Evolutionary conservation across 1,140 invertebrate species (phyloP), one percentile per base, ranked within the genome.

Genomic region (Psilanteris sp.): DNA sequence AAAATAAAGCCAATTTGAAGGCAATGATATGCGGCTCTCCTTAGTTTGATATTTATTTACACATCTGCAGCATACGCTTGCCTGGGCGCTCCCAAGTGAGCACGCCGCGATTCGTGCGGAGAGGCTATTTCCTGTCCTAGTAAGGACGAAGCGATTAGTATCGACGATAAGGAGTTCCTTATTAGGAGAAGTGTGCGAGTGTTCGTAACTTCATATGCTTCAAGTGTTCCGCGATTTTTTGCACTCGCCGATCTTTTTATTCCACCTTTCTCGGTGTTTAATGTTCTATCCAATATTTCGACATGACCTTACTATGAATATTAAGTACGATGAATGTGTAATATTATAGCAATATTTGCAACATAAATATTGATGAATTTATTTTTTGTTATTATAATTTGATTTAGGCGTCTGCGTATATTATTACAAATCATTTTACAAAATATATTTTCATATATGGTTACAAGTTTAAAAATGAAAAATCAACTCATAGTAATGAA

Each of bases 51-150:
- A 70, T 57, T 77, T 70, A 71, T 77, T 77, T 70, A 70, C 59
- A 67, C 54, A 61, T 71, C 59, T 74, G 67, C 66, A 46, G 22
- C 55, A 44, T 43, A 61, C 57, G 37, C 18, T 52, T 41, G 31
- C 57, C 29, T 52, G 59, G 36, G 37, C 64, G 70, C 66, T 74
- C 57, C 70, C 59, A 68, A 72, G 34, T 37, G 61, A 74, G 71
- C 71, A 44, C 46, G 62, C 55, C 46, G 68, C 68, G 68, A 73
- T 71, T 76, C 66, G 66, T 76, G 73, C 66, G 55, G 61, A 67
- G 57, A 78, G 66, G 67, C 70, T 80, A 78, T 80, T 80, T 74
- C 79, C 77, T 77, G 73, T 78, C 66, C 66, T 72, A 70, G 70
- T 77, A 77, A 71, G 54, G 77, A 62, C 54, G 64, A 62, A 31